Conservation (phyloP, 2,888 invertebrate species). For the Anorthoa munda region DNA sequence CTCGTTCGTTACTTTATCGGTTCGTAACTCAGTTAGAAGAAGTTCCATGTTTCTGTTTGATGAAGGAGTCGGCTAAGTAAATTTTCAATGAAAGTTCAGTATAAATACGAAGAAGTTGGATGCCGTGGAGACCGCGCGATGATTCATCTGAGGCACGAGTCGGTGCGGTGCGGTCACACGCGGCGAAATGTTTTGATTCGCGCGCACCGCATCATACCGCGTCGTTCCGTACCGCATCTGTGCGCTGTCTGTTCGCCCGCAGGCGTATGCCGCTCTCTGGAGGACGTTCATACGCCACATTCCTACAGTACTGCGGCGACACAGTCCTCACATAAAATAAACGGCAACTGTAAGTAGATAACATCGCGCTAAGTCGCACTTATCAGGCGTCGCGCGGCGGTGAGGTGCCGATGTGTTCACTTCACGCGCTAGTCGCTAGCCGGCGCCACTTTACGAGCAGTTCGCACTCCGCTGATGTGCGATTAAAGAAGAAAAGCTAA, state of each 20-base stretch:
- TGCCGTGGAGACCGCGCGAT: slow-evolving; percentile 71
- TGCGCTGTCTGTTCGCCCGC: too few relatives aligned
- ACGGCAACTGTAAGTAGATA: slow-evolving; percentile 73
- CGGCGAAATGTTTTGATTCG: slow-evolving; percentile 66
- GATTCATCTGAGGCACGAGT: slow-evolving; percentile 67
- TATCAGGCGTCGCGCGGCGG: slow-evolving; percentile 52
- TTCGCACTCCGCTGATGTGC: slow-evolving; percentile 58
- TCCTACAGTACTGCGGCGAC: slow-evolving; percentile 33
- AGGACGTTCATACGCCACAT: slow-evolving; percentile 67
- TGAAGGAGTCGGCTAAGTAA: slow-evolving; percentile 78
- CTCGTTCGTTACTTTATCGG: slow-evolving; percentile 79
- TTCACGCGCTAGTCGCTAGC: slow-evolving; percentile 58
- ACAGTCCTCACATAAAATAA: slow-evolving; percentile 70
- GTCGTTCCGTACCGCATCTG: neutral
- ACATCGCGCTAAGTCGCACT: slow-evolving; percentile 75
- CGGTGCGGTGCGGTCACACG: slow-evolving; percentile 57
- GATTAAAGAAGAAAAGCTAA: slow-evolving; percentile 59
- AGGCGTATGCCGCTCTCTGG: slow-evolving; percentile 31
- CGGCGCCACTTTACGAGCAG: slow-evolving; percentile 72
- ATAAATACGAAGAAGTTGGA: slow-evolving; percentile 79
- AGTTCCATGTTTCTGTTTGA: slow-evolving; percentile 82
- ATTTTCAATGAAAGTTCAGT: slow-evolving; percentile 75
- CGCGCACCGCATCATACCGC: slow-evolving; percentile 17
- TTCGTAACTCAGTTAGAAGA: slow-evolving; percentile 78
- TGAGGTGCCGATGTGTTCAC: slow-evolving; percentile 58